These are phyloP conservation scores for Macrophya alboannulata DNA, from an alignment of 2,888 invertebrate species.

Conservation along the genomic window DNA sequence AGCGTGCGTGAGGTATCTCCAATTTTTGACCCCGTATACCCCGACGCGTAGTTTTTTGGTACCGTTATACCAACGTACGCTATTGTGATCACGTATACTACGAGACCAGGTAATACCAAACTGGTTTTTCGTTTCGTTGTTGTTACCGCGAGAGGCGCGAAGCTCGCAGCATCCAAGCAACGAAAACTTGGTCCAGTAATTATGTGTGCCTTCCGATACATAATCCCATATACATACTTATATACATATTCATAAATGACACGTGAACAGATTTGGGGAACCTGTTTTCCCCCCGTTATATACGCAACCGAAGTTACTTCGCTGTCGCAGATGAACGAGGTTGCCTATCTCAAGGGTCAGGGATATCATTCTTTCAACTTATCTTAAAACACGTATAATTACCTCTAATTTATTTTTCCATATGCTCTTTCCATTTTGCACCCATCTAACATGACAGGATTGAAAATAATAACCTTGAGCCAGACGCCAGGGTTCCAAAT, in stretches of 20 bases:
- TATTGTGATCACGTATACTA: slow-evolving; percentile 51
- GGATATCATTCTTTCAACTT: not conserved
- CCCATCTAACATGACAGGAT: not conserved
- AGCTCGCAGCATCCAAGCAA: slow-evolving; percentile 11
- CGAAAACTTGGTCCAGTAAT: slow-evolving; percentile 28
- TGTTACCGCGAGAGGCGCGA: slow-evolving; percentile 37
- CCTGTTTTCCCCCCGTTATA: slow-evolving; percentile 13
- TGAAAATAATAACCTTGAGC: not conserved
- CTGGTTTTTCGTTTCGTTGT: slow-evolving; percentile 49
- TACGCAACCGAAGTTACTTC: slow-evolving; percentile 22
- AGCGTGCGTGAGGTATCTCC: not conserved
- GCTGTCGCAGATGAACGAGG: not conserved
- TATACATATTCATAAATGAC: not conserved
- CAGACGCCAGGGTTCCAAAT: not conserved
- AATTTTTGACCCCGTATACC: slow-evolving; percentile 25
- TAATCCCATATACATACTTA: not conserved
- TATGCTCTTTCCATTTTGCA: not conserved
- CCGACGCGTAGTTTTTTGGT: slow-evolving; percentile 39
- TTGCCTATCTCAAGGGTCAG: slow-evolving; percentile 32
- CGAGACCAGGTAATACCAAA: slow-evolving; percentile 29
- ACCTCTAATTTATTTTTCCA: not conserved
- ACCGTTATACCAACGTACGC: slow-evolving; percentile 43
- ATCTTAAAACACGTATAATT: not conserved
- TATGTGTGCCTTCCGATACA: slow-evolving; percentile 22
- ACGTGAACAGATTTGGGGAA: not conserved